Evolutionary conservation across 1,140 invertebrate genomes (phyloP).

Genomic region (Sminthurinus signatus): DNA sequence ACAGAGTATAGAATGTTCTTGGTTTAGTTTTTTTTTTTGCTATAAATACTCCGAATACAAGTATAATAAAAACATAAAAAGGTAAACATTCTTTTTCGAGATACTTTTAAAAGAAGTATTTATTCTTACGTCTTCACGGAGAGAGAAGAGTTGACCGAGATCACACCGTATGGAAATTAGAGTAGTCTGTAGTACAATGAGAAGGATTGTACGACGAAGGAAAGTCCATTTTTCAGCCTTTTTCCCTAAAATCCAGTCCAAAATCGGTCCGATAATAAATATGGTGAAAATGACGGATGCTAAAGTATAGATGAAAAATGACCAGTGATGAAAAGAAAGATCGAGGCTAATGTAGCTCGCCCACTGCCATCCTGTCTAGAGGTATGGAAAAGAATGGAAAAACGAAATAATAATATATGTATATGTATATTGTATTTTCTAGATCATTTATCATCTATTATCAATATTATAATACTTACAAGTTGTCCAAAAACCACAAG

Average conservation of each 20-base stretch:
- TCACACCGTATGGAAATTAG: conserved; percentile 9
- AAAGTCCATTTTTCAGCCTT: conserved; percentile 25
- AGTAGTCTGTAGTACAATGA: conserved; percentile 19
- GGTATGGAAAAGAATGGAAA: neutral
- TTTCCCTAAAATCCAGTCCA: conserved; percentile 21
- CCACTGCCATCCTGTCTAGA: conserved; percentile 27
- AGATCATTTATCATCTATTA: too few relatives aligned
- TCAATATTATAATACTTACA: too few relatives aligned
- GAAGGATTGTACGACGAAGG: conserved; percentile 10
- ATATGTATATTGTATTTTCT: too few relatives aligned
- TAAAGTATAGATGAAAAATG: conserved; percentile 15
- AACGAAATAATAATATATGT: conserved; percentile 11
- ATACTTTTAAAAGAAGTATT: neutral
- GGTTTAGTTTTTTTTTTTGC: too few relatives aligned
- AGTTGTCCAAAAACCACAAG: conserved; percentile 20
- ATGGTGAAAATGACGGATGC: conserved; percentile 6
- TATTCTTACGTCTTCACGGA: conserved; percentile 22
- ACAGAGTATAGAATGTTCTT: too few relatives aligned
- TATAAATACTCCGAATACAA: neutral
- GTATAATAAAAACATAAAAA: neutral
- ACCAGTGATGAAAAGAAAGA: conserved; percentile 14
- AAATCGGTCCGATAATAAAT: conserved; percentile 9
- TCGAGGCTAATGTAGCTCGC: conserved; percentile 17
- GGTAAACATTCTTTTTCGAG: neutral
- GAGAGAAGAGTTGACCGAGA: conserved; percentile 5